These are phyloP conservation scores for Bedellia somnulentella DNA, from an alignment of 2,888 invertebrate species.

Conservation along the genomic window DNA sequence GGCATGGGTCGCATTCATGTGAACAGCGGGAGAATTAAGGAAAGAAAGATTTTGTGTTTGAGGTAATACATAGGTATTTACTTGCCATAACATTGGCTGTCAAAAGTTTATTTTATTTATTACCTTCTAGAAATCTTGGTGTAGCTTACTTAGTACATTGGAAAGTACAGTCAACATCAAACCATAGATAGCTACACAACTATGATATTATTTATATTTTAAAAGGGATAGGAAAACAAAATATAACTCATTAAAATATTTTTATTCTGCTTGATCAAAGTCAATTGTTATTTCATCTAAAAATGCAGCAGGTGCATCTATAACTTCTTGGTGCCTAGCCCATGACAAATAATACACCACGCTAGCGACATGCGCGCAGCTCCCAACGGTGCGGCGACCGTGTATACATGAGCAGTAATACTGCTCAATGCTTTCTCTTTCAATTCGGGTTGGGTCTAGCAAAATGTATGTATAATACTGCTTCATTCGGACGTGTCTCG, in stretches of 20 bases:
- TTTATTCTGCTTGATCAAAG: too few relatives aligned
- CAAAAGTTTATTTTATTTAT: too few relatives aligned
- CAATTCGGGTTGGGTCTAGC: slow-evolving; percentile 3
- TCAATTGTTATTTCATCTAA: slow-evolving; percentile 1
- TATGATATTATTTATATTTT: neutral
- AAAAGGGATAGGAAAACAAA: neutral
- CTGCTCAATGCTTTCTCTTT: slow-evolving; percentile 5
- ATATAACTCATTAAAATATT: neutral
- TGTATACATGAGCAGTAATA: slow-evolving; percentile 7
- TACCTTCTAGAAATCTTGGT: neutral
- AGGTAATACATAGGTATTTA: neutral
- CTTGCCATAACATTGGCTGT: neutral
- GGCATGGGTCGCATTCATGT: too few relatives aligned
- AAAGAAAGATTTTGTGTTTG: neutral
- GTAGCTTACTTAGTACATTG: neutral
- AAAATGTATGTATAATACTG: slow-evolving; percentile 6
- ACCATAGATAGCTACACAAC: neutral
- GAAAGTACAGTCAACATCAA: neutral
- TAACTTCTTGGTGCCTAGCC: slow-evolving; percentile 5
- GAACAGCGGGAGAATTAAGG: neutral
- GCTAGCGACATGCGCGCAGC: too few relatives aligned
- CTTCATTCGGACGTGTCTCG: slow-evolving; percentile 6
- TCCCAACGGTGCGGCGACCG: too few relatives aligned
- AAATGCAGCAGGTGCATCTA: neutral
- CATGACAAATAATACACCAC: slow-evolving; percentile 6